phyloP scores from a whole-genome alignment of 2,797 vertebrate genomes.

The Linurgus olivaceus region DNA sequence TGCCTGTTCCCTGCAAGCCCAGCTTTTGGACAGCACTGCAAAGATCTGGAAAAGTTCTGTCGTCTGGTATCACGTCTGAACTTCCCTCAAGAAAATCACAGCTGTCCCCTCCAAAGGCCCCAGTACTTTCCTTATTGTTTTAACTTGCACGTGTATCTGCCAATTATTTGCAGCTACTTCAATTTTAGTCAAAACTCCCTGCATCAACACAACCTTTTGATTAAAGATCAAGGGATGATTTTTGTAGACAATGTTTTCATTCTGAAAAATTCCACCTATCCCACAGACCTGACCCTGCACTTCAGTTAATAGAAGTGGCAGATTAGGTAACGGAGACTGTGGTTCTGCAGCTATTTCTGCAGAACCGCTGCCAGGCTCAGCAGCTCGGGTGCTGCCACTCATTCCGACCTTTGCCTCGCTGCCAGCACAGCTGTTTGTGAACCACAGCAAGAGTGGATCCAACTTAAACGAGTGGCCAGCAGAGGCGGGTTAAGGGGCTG shows the following conservation, averaged over 20 bases:
- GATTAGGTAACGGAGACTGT: constrained; percentile 46
- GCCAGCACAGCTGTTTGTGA: constrained; percentile 56
- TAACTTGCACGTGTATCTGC: background rate
- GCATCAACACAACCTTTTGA: background rate
- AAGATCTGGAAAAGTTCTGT: background rate
- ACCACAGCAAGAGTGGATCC: background rate
- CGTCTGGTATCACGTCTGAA: background rate
- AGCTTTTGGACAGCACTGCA: background rate
- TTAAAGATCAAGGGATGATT: background rate
- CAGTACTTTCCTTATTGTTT: background rate
- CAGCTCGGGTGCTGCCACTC: constrained; percentile 36
- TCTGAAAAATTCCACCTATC: constrained; percentile 33
- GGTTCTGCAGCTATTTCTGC: constrained; percentile 58
- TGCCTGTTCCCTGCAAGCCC: background rate
- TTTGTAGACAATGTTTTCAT: background rate
- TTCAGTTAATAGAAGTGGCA: constrained; percentile 12
- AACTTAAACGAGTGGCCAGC: background rate
- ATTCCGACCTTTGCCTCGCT: constrained; percentile 29
- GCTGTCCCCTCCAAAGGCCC: background rate
- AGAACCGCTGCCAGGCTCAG: constrained; percentile 11
- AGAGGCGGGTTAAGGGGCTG: background rate
- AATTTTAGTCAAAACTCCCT: background rate
- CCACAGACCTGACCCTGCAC: background rate
- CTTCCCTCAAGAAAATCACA: background rate
- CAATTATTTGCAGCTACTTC: background rate